Evolutionary conservation across 1,140 invertebrate species (phyloP).

Genomic region (Scaptomyza hsui): DNA sequence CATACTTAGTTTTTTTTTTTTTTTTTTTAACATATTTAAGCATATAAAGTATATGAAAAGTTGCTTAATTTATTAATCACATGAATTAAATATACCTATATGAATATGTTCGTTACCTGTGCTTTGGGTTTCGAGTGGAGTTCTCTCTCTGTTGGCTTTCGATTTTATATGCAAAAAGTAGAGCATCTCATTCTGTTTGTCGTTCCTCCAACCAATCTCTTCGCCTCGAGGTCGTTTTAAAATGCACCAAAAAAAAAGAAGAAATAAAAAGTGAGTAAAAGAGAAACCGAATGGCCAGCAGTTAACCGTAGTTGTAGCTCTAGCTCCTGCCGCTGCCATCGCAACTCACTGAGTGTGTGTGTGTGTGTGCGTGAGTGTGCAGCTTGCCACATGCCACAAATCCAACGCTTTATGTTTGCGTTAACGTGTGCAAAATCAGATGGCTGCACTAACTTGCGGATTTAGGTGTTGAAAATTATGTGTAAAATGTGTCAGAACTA

Average conservation of each 20-base stretch:
- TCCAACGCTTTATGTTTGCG: slow-evolving; percentile 79
- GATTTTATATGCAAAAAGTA: slow-evolving; percentile 43
- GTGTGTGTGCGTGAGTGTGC: not conserved
- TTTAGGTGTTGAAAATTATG: slow-evolving; percentile 82
- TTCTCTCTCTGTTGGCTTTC: slow-evolving; percentile 10
- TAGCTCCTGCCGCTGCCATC: too few relatives aligned
- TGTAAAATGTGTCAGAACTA: slow-evolving; percentile 80
- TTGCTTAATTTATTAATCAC: too few relatives aligned
- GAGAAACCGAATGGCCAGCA: slow-evolving; percentile 11
- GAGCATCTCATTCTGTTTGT: slow-evolving; percentile 45
- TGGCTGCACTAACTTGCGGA: slow-evolving; percentile 80
- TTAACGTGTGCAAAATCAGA: slow-evolving; percentile 81
- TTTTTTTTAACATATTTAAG: not conserved
- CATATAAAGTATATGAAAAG: too few relatives aligned
- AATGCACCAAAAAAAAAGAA: slow-evolving; percentile 47
- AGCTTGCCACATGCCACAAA: slow-evolving; percentile 50
- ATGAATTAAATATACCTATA: too few relatives aligned
- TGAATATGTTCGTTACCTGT: too few relatives aligned
- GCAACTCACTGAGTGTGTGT: too few relatives aligned
- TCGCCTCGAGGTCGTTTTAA: slow-evolving; percentile 39
- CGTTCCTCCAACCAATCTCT: not conserved
- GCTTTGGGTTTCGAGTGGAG: too few relatives aligned
- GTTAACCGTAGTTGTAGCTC: not conserved
- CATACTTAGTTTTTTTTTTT: too few relatives aligned
- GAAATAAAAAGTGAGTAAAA: not conserved